Evolutionary conservation across 2,113 vertebrate species (phyloP).

Genomic region (Tor tambroides): DNA sequence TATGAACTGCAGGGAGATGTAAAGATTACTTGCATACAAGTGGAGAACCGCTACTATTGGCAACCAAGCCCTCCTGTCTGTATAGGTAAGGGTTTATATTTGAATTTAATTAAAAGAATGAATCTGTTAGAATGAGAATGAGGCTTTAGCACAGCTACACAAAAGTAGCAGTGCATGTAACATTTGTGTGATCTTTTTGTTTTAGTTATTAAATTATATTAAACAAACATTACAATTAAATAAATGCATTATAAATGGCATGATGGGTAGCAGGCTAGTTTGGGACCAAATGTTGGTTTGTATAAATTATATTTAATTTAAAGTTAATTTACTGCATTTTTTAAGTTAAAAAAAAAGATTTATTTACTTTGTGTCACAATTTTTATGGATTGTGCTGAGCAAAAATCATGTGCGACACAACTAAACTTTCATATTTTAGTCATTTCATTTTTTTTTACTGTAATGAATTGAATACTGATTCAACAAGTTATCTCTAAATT

Average conservation of each 20-base stretch:
- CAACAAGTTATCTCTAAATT: background rate
- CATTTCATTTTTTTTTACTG: background rate
- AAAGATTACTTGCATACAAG: conserved; percentile 98
- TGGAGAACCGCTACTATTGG: conserved; percentile 99
- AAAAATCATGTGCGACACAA: background rate
- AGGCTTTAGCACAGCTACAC: background rate
- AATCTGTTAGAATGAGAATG: background rate
- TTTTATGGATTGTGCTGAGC: background rate
- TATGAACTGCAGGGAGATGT: conserved; percentile 97
- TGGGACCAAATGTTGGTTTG: background rate
- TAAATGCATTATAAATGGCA: background rate
- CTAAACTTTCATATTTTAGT: background rate
- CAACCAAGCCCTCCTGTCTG: conserved; percentile 97
- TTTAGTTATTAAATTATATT: background rate
- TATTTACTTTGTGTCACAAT: background rate
- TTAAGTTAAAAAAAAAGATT: too few species aligned
- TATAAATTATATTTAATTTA: background rate
- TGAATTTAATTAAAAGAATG: background rate
- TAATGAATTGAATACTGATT: background rate
- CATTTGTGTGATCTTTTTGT: background rate
- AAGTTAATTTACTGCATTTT: too few species aligned
- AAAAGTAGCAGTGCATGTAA: background rate
- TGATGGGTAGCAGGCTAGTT: background rate
- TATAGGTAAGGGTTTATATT: conserved; percentile 82
- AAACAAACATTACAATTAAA: background rate